Conservation (phyloP, 2,797 vertebrate species). For the Sebastes glaucus region DNA sequence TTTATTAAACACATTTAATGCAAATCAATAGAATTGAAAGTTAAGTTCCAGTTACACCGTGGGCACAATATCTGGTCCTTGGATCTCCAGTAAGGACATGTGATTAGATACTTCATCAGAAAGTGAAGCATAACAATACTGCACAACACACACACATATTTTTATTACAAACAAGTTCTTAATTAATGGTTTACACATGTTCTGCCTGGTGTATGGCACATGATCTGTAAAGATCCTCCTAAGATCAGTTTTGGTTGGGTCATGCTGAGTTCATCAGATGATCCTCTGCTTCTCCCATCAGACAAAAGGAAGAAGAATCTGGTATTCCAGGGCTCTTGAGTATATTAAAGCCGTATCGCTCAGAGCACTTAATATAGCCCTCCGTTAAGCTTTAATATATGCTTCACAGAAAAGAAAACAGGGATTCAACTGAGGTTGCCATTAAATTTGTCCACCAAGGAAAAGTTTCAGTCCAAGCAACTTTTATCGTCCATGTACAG, state of each 20-base stretch:
- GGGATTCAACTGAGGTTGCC: background rate
- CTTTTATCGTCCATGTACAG: background rate
- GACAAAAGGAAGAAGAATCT: slow-evolving; percentile 21
- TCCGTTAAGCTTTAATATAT: background rate
- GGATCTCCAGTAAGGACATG: background rate
- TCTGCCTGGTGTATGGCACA: background rate
- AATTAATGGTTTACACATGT: slow-evolving; percentile 24
- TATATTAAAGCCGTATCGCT: slow-evolving; percentile 27
- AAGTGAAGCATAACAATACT: background rate
- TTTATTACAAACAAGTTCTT: background rate
- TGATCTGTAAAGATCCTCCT: slow-evolving; percentile 48
- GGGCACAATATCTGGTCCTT: background rate
- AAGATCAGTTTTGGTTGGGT: slow-evolving; percentile 17
- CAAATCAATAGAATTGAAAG: background rate
- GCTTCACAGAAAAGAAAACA: slow-evolving; percentile 23
- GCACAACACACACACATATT: background rate
- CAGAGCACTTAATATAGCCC: background rate
- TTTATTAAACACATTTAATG: background rate
- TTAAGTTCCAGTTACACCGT: background rate
- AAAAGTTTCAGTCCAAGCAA: background rate
- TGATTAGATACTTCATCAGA: background rate
- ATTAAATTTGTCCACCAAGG: slow-evolving; percentile 7
- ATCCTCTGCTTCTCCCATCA: slow-evolving; percentile 34
- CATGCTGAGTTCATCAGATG: slow-evolving; percentile 12
- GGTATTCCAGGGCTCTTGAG: slow-evolving; percentile 29